These are phyloP conservation scores for Pristionchus arcanus DNA, from an alignment of 2,888 invertebrate genomes.

Conservation along the genomic window DNA sequence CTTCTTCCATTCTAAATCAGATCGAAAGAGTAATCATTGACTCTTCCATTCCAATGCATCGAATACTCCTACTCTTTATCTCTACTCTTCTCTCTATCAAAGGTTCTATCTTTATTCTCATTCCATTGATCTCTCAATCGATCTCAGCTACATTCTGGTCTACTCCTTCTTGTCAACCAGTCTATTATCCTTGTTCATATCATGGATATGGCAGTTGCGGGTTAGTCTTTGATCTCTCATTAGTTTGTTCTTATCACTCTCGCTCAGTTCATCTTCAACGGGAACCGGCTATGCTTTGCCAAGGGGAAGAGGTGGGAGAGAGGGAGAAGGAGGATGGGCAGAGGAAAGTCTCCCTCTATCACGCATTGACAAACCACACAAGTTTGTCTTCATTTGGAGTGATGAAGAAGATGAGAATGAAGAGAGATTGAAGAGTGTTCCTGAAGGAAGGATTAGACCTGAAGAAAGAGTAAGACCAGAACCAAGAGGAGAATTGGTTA, in stretches of 20 bases:
- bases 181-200: background rate
- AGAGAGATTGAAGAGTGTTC: background rate
- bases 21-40: slow-evolving; percentile 11
- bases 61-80: slow-evolving; percentile 38
- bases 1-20: background rate
- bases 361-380: background rate
- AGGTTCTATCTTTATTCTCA: background rate
- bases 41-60: background rate
- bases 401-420: slow-evolving; percentile 16
- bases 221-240: slow-evolving; percentile 38
- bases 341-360: background rate
- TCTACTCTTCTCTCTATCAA: background rate
- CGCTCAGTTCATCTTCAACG: slow-evolving; percentile 10
- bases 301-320: background rate
- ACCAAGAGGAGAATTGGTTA: background rate
- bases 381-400: slow-evolving; percentile 46
- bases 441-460: background rate
- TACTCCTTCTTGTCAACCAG: background rate
- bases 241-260: slow-evolving; percentile 35
- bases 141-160: slow-evolving; percentile 20
- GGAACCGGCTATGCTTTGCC: slow-evolving; percentile 41
- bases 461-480: background rate
- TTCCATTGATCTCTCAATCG: background rate
- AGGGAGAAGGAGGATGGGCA: slow-evolving; percentile 23
- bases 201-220: background rate